Percentiles rank a stretch among this genome's conserved stretches.
phyloP scores from a whole-genome alignment of 2,888 invertebrate species.

The Iselma pallidipennis region DNA sequence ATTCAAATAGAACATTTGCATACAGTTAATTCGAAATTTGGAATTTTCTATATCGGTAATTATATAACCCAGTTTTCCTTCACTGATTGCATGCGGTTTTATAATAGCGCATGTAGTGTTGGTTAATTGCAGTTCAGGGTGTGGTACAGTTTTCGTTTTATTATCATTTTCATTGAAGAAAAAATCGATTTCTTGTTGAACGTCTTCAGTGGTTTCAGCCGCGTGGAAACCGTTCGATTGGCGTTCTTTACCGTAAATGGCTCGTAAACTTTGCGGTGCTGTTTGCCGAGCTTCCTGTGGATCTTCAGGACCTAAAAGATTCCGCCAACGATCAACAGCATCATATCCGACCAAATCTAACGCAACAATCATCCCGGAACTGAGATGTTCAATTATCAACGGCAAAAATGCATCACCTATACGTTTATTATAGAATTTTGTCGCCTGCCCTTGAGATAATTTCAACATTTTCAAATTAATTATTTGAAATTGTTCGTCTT shows the following conservation, averaged over 20 bases:
- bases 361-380: conserved; percentile 70
- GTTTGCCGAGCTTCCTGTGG: conserved; percentile 61
- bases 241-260: conserved; percentile 60
- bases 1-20: conserved; percentile 79
- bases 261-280: conserved; percentile 64
- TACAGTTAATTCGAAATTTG: conserved; percentile 77
- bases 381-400: conserved; percentile 68
- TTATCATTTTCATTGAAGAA: conserved; percentile 62
- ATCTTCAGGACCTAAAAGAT: conserved; percentile 67
- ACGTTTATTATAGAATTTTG: conserved; percentile 64
- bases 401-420: conserved; percentile 64
- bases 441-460: conserved; percentile 67
- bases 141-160: conserved; percentile 43
- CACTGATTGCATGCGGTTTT: conserved; percentile 86
- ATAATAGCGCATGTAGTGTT: conserved; percentile 82
- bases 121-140: conserved; percentile 60
- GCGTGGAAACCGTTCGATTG: conserved; percentile 73
- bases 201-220: conserved; percentile 62
- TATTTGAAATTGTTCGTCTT: conserved; percentile 61
- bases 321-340: conserved; percentile 63
- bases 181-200: conserved; percentile 61
- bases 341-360: conserved; percentile 75
- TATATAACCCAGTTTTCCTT: conserved; percentile 73
- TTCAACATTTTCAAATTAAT: conserved; percentile 68
- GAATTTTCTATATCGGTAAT: conserved; percentile 70